phyloP scores from a whole-genome alignment of 2,797 vertebrate species.

The Sus cebifrons region DNA sequence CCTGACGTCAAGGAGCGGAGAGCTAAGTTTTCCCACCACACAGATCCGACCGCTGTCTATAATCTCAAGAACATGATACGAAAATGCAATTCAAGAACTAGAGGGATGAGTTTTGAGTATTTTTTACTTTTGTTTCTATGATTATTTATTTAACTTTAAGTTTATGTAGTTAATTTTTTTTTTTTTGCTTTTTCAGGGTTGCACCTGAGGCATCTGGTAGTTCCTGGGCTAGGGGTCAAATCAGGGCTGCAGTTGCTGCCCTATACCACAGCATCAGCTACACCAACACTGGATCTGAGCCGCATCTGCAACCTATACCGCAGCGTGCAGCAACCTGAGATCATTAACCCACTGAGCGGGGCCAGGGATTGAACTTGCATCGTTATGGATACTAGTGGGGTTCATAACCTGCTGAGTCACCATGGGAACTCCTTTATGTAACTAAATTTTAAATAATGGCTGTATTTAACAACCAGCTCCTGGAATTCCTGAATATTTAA shows the following conservation, averaged over 20 bases:
- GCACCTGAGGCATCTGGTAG: too few relatives aligned
- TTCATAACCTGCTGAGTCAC: too few relatives aligned
- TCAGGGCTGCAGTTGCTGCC: too few relatives aligned
- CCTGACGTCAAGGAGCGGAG: background rate
- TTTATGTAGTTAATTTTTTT: background rate
- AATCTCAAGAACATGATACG: background rate
- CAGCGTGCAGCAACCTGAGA: too few relatives aligned
- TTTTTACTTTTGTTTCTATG: background rate
- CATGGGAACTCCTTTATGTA: background rate
- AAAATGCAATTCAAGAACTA: background rate
- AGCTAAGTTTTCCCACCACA: background rate
- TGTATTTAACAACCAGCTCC: background rate
- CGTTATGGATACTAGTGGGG: too few relatives aligned
- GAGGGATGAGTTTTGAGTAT: background rate
- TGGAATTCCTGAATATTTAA: constrained; percentile 24
- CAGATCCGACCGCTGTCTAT: background rate
- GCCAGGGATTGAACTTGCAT: too few relatives aligned
- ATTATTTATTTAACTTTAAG: constrained; percentile 14
- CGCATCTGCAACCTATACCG: too few relatives aligned
- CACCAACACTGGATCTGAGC: too few relatives aligned
- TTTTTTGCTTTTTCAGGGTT: too few relatives aligned
- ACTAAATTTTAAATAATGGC: constrained; percentile 6
- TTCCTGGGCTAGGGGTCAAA: too few relatives aligned
- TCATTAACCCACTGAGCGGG: too few relatives aligned
- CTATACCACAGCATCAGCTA: too few relatives aligned